Evolutionary conservation across 2,797 vertebrate species (phyloP).

Genomic region (Artibeus jamaicensis): DNA sequence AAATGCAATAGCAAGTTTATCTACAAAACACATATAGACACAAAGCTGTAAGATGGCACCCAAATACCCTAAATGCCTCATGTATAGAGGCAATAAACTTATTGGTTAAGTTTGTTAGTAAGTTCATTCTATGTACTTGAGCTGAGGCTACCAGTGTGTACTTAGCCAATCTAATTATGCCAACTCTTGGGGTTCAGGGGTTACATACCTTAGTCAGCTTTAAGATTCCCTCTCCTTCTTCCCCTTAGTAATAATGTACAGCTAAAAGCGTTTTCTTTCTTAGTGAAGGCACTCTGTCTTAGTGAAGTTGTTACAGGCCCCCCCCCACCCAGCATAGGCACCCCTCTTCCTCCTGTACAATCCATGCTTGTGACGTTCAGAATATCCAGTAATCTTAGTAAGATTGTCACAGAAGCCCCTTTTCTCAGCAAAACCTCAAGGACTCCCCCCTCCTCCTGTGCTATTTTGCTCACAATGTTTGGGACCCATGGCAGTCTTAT

Average conservation of each 20-base stretch:
- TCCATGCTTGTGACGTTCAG: not conserved
- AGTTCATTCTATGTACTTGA: not conserved
- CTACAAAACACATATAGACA: not conserved
- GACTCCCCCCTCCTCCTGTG: not conserved
- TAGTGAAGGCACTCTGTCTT: not conserved
- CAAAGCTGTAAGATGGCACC: not conserved
- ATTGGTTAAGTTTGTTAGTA: not conserved
- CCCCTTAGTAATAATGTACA: not conserved
- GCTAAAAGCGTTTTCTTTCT: not conserved
- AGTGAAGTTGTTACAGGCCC: not conserved
- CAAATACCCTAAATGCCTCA: not conserved
- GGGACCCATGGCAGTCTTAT: not conserved
- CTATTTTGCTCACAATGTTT: not conserved
- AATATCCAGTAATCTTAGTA: not conserved
- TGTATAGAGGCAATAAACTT: not conserved
- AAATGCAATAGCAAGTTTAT: not conserved
- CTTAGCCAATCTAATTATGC: not conserved
- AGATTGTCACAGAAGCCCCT: not conserved
- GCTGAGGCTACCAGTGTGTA: not conserved
- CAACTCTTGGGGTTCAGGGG: not conserved
- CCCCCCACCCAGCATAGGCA: not conserved
- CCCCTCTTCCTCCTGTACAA: not conserved
- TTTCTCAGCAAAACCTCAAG: not conserved
- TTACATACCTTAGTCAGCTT: not conserved
- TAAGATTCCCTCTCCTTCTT: not conserved